Evolutionary conservation across 2,888 invertebrate genomes (phyloP).

Genomic region (Pharmacophagus antenor): DNA sequence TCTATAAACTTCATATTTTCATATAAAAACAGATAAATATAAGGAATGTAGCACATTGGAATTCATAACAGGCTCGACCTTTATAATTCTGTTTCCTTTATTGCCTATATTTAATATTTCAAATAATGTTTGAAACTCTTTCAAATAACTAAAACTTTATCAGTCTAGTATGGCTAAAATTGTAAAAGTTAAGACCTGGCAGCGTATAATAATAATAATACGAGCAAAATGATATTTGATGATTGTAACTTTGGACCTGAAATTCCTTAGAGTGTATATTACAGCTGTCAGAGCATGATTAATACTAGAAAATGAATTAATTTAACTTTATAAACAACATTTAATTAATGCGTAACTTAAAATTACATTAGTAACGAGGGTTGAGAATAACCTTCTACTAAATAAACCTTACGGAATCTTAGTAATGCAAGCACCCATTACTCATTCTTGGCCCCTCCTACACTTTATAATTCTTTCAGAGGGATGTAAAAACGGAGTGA

Average conservation of each 20-base stretch:
- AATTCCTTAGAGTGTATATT: background rate
- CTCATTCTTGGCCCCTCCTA: conserved; percentile 1
- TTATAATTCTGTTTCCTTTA: too few relatives aligned
- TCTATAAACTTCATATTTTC: too few relatives aligned
- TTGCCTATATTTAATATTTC: background rate
- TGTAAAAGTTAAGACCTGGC: too few relatives aligned
- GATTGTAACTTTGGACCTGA: background rate
- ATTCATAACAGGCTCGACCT: background rate
- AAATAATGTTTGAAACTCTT: background rate
- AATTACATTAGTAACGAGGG: conserved; percentile 21
- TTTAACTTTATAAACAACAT: background rate
- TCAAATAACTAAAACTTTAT: background rate
- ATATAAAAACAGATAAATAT: too few relatives aligned
- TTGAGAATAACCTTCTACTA: conserved; percentile 11
- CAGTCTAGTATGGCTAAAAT: too few relatives aligned
- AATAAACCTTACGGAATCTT: conserved; percentile 20
- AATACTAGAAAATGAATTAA: background rate
- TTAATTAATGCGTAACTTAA: conserved; percentile 1
- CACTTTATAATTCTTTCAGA: background rate
- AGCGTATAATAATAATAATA: too few relatives aligned
- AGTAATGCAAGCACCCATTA: conserved; percentile 15
- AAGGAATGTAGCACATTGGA: too few relatives aligned
- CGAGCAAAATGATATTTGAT: background rate
- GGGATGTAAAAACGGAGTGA: background rate
- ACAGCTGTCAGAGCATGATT: background rate